These are phyloP conservation scores for Agrotis puta DNA, from an alignment of 2,888 invertebrate genomes.

Conservation along the genomic window DNA sequence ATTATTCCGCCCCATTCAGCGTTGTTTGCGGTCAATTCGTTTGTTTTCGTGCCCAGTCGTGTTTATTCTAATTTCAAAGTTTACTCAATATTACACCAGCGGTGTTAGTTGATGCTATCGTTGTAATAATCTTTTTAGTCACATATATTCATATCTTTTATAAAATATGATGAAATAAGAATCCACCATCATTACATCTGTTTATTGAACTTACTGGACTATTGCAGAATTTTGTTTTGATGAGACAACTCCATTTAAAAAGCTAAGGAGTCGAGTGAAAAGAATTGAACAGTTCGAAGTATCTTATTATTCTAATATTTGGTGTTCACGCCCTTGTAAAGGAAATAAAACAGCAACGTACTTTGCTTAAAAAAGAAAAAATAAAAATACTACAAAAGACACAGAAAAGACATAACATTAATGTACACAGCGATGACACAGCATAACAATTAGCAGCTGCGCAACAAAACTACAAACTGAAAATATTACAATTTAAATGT, in stretches of 20 bases:
- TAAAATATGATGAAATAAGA: not conserved
- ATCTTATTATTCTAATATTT: no score
- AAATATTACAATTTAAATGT: constrained; percentile 21
- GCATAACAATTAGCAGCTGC: constrained; percentile 3
- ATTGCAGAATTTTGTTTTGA: no score
- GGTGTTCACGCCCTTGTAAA: not conserved
- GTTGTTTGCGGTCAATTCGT: constrained; percentile 38
- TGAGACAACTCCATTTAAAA: no score
- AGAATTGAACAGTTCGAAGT: no score
- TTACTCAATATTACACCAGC: not conserved
- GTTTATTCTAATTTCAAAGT: constrained; percentile 30
- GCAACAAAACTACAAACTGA: constrained; percentile 7
- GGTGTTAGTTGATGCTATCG: not conserved
- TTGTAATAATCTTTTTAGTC: not conserved
- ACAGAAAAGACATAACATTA: not conserved
- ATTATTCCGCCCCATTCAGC: constrained; percentile 31
- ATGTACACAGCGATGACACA: not conserved
- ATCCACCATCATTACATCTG: not conserved
- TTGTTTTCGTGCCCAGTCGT: constrained; percentile 23
- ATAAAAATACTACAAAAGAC: not conserved
- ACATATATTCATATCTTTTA: not conserved
- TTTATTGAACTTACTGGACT: not conserved
- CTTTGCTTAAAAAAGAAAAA: no score
- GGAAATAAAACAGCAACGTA: no score
- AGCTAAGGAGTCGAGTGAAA: no score